Evolutionary conservation across 2,113 vertebrate species (phyloP), one percentile per base, ranked within the genome.

Genomic region (Rhynchopsitta pachyrhyncha): DNA sequence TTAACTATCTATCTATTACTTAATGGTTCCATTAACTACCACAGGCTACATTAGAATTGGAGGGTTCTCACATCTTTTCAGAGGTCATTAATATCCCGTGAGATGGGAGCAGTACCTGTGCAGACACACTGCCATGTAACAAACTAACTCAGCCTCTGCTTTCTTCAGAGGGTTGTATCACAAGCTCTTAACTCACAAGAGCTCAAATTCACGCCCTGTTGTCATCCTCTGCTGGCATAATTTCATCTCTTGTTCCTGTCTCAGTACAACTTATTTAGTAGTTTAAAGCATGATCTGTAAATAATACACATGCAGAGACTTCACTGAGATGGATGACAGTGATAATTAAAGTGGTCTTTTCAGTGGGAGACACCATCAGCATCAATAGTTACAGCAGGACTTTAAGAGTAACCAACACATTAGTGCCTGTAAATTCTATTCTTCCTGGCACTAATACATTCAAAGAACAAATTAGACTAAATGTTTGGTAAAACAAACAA

Each of bases 381-480:
- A 95, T 80, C 95, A 95, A 94, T 13, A 96, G 90, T 88, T 96
- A 92, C 94, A 96, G 90, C 29, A 68, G 85, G 91, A 97, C 95
- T 95, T 95, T 96, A 94, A 93, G 88, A 96, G 85, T 85, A 97
- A 97, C 81, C 82, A 90, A 69, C 42, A 81, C 86, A 95, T 96
- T 97, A 97, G 41, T 97, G 86, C 92, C 96, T 94, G 94, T 97
- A 97, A 97, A 81, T 88, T 80, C 96, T 96, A 96, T 97, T 97
- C 94, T 92, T 97, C 94, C 95, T 98, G 97, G 97, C 97, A 98
- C 95, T 96, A 98, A 98, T 83, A 94, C 84, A 94, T 95, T 95
- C 93, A 12, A 80, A 95, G 95, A 98, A 97, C 97, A 97, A 98
- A 97, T 97, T 93, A 97, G 92, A 95, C 97, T 96, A 98, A 98